phyloP scores from a whole-genome alignment of 2,888 invertebrate genomes.

The Melanargia galathea region DNA sequence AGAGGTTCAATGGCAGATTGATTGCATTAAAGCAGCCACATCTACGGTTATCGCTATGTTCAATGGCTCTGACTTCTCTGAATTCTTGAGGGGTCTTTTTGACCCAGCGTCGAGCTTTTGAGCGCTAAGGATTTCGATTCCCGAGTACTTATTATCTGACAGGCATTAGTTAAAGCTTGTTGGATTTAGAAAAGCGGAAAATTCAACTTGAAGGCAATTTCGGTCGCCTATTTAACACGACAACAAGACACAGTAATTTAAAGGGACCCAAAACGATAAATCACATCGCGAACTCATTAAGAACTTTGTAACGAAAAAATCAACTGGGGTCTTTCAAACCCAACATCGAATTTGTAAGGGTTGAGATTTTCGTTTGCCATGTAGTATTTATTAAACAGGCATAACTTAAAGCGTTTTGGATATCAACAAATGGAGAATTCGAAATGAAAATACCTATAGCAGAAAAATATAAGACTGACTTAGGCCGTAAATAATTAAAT shows the following conservation, averaged over 20 bases:
- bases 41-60: no score
- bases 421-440: slow-evolving; percentile 40
- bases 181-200: slow-evolving; percentile 40
- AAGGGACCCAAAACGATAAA: background rate
- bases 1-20: no score
- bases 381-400: slow-evolving; percentile 40
- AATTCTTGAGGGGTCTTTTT: background rate
- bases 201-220: slow-evolving; percentile 39
- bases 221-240: slow-evolving; percentile 38
- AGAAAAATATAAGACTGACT: no score
- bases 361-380: slow-evolving; percentile 12
- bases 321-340: background rate
- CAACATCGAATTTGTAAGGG: background rate
- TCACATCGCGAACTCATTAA: background rate
- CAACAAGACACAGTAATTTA: slow-evolving; percentile 20
- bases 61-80: no score
- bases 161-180: slow-evolving; percentile 38
- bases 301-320: background rate
- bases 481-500: no score
- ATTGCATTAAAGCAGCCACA: no score
- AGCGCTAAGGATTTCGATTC: slow-evolving; percentile 15
- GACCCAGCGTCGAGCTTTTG: background rate
- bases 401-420: slow-evolving; percentile 38
- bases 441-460: no score
- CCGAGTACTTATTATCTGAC: slow-evolving; percentile 38